Evolutionary conservation across 2,113 vertebrate species (phyloP).

Genomic region (Hemicordylus capensis): DNA sequence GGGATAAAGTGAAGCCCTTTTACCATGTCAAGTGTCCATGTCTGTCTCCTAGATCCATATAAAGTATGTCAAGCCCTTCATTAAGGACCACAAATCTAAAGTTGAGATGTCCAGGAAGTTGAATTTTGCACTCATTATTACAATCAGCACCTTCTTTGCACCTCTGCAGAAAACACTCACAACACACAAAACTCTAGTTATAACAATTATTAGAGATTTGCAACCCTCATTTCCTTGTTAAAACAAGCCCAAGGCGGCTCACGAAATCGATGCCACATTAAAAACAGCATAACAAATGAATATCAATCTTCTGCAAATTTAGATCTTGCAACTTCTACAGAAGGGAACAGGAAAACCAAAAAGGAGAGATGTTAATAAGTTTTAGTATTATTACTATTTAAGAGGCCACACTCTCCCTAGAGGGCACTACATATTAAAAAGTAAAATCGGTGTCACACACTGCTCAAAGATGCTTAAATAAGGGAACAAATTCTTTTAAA

Average conservation of each 20-base stretch:
- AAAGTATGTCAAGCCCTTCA: too few relatives aligned
- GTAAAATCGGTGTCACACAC: background rate
- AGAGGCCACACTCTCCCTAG: constrained; percentile 64
- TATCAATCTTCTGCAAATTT: too few relatives aligned
- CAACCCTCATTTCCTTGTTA: too few relatives aligned
- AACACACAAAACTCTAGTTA: too few relatives aligned
- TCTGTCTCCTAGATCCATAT: too few relatives aligned
- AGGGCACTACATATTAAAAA: constrained; percentile 69
- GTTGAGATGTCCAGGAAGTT: background rate
- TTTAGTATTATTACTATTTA: constrained; percentile 56
- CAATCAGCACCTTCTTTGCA: background rate
- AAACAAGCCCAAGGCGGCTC: too few relatives aligned
- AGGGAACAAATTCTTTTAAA: background rate
- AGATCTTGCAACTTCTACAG: background rate
- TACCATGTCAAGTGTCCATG: too few relatives aligned
- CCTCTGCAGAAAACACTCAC: background rate
- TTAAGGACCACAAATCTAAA: background rate
- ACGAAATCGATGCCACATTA: too few relatives aligned
- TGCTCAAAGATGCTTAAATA: constrained; percentile 18
- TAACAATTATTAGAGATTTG: too few relatives aligned
- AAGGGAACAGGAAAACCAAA: constrained; percentile 45
- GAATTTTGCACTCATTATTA: background rate
- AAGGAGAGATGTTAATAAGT: constrained; percentile 39
- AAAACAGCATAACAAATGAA: too few relatives aligned
- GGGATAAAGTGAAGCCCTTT: background rate